Conservation (phyloP, 1,140 invertebrate species). For the Heliothis subflexa region DNA sequence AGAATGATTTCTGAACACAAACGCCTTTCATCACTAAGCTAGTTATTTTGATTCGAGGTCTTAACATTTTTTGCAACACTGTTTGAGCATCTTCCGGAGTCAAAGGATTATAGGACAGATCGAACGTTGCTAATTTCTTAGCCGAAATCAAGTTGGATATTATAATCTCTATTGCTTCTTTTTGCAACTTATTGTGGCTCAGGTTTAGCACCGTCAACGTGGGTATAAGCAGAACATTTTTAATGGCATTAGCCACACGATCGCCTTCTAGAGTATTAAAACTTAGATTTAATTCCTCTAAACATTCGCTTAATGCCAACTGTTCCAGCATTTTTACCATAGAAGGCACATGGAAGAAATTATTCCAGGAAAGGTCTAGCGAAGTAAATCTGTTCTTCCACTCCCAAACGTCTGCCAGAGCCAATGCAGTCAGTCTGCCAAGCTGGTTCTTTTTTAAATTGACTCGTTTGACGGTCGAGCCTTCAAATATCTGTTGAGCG, state of each 20-base stretch:
- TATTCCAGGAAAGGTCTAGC: slow-evolving; percentile 82
- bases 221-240: slow-evolving; percentile 54
- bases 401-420: slow-evolving; percentile 69
- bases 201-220: slow-evolving; percentile 60
- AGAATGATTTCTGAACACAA: slow-evolving; percentile 57
- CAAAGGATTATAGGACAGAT: slow-evolving; percentile 79
- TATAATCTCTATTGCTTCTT: slow-evolving; percentile 55
- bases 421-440: slow-evolving; percentile 60
- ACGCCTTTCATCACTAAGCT: slow-evolving; percentile 65
- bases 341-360: slow-evolving; percentile 64
- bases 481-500: slow-evolving; percentile 57
- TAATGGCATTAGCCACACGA: slow-evolving; percentile 56
- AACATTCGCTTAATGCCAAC: slow-evolving; percentile 55
- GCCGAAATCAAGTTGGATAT: slow-evolving; percentile 53
- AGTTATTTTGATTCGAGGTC: slow-evolving; percentile 59
- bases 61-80: slow-evolving; percentile 57
- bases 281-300: slow-evolving; percentile 67
- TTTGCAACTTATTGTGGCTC: slow-evolving; percentile 65
- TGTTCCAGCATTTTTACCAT: slow-evolving; percentile 55
- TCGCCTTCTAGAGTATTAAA: slow-evolving; percentile 65
- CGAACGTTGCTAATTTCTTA: slow-evolving; percentile 67
- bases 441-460: slow-evolving; percentile 80
- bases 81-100: slow-evolving; percentile 67
- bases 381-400: slow-evolving; percentile 72
- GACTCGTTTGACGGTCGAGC: slow-evolving; percentile 43